Conservation (phyloP, 2,888 invertebrate species). For the Aleiodes leptofemur region DNA sequence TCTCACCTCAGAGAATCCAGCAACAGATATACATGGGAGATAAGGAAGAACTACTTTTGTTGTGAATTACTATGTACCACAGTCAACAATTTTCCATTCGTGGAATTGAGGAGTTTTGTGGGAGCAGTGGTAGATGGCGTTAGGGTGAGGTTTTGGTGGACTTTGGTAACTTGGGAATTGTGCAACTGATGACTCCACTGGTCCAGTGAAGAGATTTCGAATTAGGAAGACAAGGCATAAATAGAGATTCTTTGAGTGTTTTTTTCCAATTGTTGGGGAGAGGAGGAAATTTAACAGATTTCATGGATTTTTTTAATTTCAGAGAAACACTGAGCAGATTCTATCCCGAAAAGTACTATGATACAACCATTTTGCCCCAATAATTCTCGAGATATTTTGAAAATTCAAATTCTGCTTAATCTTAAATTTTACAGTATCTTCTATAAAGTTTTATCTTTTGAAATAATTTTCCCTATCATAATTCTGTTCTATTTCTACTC, state of each 20-base stretch:
- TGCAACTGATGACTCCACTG: slow-evolving; percentile 47
- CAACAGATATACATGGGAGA: slow-evolving; percentile 46
- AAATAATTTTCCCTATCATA: too few relatives aligned
- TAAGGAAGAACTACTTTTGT: slow-evolving; percentile 50
- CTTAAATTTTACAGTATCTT: too few relatives aligned
- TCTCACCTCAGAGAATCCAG: slow-evolving; percentile 37
- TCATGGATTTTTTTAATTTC: too few relatives aligned
- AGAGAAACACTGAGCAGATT: too few relatives aligned
- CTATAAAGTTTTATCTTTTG: too few relatives aligned
- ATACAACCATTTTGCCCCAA: too few relatives aligned
- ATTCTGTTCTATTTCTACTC: too few relatives aligned
- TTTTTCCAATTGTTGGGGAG: neutral
- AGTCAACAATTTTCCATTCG: slow-evolving; percentile 48
- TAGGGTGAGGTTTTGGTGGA: neutral
- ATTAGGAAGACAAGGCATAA: neutral
- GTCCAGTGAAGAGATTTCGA: slow-evolving; percentile 8
- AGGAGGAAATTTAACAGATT: too few relatives aligned
- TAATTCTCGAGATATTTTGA: too few relatives aligned
- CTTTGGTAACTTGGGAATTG: neutral
- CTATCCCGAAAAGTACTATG: too few relatives aligned
- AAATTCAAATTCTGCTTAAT: too few relatives aligned
- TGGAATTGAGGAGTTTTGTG: neutral
- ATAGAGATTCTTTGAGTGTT: neutral
- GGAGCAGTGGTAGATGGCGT: slow-evolving; percentile 44
- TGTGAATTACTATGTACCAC: slow-evolving; percentile 37